Evolutionary conservation across 1,140 invertebrate species (phyloP).

Genomic region (Drosophila navojoa): DNA sequence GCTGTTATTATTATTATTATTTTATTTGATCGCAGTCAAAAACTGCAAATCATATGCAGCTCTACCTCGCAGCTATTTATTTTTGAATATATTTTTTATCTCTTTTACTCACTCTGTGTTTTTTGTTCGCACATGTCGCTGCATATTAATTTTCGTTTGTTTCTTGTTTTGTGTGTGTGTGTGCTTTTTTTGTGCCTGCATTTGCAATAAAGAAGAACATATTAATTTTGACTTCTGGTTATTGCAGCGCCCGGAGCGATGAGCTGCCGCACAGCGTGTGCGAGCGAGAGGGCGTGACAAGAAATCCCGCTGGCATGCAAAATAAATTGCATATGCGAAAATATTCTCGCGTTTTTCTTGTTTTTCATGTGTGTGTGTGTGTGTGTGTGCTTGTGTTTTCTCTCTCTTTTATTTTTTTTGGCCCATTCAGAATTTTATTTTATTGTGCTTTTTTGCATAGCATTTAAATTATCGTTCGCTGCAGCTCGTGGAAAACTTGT

Average conservation of each 20-base stretch:
- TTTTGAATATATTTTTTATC: slow-evolving; percentile 33
- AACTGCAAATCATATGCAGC: slow-evolving; percentile 73
- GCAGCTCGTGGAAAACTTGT: slow-evolving; percentile 42
- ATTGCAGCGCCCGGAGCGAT: slow-evolving; percentile 56
- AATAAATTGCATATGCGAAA: slow-evolving; percentile 77
- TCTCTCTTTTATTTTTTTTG: slow-evolving; percentile 4
- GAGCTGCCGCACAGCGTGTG: background rate
- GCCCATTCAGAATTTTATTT: slow-evolving; percentile 73
- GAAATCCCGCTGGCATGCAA: slow-evolving; percentile 63
- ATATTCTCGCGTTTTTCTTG: slow-evolving; percentile 61
- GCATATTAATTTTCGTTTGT: slow-evolving; percentile 75
- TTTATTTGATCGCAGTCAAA: slow-evolving; percentile 67
- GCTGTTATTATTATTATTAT: slow-evolving; percentile 68
- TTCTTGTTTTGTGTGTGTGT: slow-evolving; percentile 20
- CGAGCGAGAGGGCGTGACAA: slow-evolving; percentile 1
- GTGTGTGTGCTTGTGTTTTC: slow-evolving; percentile 14
- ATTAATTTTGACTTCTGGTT: slow-evolving; percentile 81
- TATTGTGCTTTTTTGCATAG: slow-evolving; percentile 52
- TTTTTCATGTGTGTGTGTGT: slow-evolving; percentile 14
- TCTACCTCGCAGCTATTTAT: slow-evolving; percentile 19
- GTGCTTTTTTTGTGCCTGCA: slow-evolving; percentile 58
- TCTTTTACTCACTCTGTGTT: background rate
- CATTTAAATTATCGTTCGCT: slow-evolving; percentile 44
- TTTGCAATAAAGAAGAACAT: slow-evolving; percentile 81
- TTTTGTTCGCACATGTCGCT: slow-evolving; percentile 73